Evolutionary conservation across 1,140 invertebrate species (phyloP), one percentile per base, ranked within the genome.

Genomic region (Hylaeus anthracinus): DNA sequence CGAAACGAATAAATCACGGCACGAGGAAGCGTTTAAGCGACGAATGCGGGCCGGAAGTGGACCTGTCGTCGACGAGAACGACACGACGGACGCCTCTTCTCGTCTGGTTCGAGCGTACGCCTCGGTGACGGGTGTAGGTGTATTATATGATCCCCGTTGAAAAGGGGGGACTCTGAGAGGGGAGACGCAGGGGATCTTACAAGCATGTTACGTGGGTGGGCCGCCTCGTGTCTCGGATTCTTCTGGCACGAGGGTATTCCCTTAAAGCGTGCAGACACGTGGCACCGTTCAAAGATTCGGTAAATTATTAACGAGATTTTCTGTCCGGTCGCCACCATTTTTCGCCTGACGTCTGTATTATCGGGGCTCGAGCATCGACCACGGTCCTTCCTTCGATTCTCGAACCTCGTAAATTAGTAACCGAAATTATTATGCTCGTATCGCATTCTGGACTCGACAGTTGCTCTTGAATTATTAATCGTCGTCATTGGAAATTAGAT

Each of bases 41-140:
- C 79, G 84, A 86, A 83, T 73, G 79, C 85, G 70, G 85, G 72
- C 86, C 86, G 87, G 87, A 88, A 88, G 86, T 88, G 77, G 81
- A 86, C 81, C 86, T 88, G 86, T 88, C 86, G 81, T 84, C 79
- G 72, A 79, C 60, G 72, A 74, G 58, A 79, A 81, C 70, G 79
- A 88, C 74, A 83, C 78, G 86, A 88, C 67, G 78, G 83, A 88
- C 84, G 81, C 72, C 64, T 81, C 77, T 85, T 87, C 79, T 78
- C 64, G 75, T 84, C 72, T 60, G 71, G 56, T 67, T n/a, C 55
- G 67, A 79, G 72, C 51, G 53, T 58, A 55, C 58, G 12, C 45
- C 63, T 64, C 66, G 53, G 80, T 65, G 75, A 60, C 66, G 69
- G 72, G 60, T 82, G 69, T 65, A 72, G 72, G 82, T 81, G 72